A percentile compares a stretch with the other conserved stretches of the same genome.
Evolutionary conservation across 1,140 invertebrate genomes (phyloP).

Genomic region (Brachionus sp.): DNA sequence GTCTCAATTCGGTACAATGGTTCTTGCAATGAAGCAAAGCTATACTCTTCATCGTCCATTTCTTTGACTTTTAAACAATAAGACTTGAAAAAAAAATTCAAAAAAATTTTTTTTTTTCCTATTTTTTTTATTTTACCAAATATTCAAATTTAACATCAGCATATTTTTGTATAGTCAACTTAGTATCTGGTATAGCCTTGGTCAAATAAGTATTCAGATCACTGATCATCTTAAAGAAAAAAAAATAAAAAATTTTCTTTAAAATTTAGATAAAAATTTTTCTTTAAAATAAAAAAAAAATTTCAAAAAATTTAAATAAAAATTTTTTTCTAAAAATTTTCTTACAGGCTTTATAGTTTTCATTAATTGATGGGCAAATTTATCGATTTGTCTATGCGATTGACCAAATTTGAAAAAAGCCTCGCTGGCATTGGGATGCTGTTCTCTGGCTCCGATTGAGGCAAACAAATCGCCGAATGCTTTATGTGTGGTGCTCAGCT

Average conservation of each 20-base stretch:
- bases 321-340: not conserved
- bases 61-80: slow-evolving; percentile 91
- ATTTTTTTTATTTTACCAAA: slow-evolving; percentile 62
- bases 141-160: slow-evolving; percentile 96
- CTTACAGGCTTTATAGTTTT: slow-evolving; percentile 61
- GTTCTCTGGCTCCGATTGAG: slow-evolving; percentile 86
- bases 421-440: slow-evolving; percentile 87
- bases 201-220: slow-evolving; percentile 92
- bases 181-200: slow-evolving; percentile 95
- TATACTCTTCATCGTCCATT: slow-evolving; percentile 98
- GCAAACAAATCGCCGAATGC: slow-evolving; percentile 91
- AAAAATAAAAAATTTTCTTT: not conserved
- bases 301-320: not conserved
- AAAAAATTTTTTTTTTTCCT: not conserved
- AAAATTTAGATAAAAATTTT: too few species aligned
- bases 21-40: slow-evolving; percentile 82
- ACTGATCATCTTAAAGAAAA: slow-evolving; percentile 68
- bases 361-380: slow-evolving; percentile 81
- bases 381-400: slow-evolving; percentile 84
- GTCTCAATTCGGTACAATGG: slow-evolving; percentile 94
- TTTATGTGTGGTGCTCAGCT: slow-evolving; percentile 70
- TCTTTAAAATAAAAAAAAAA: too few species aligned
- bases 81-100: slow-evolving; percentile 62
- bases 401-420: slow-evolving; percentile 92
- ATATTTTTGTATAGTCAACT: slow-evolving; percentile 93